phyloP scores from a whole-genome alignment of 1,140 invertebrate genomes.

The Magallana ariakensis region DNA sequence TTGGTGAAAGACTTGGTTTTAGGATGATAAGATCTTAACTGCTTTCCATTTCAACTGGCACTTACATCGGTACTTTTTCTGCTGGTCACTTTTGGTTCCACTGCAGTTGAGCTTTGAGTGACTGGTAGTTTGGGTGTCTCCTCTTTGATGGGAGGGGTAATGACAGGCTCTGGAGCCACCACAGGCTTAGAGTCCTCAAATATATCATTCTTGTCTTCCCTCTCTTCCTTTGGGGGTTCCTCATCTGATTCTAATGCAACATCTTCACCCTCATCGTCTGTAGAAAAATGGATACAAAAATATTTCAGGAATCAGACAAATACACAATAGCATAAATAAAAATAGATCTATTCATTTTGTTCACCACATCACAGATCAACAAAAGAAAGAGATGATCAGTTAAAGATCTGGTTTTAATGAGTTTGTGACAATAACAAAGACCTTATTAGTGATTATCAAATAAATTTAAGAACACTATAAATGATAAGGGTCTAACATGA shows the following conservation, averaged over 20 bases:
- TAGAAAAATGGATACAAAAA: constrained; percentile 3
- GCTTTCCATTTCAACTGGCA: background rate
- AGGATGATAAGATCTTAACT: too few species aligned
- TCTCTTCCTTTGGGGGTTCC: constrained; percentile 54
- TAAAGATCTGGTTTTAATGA: too few species aligned
- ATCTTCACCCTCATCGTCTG: constrained; percentile 64
- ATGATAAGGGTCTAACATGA: too few species aligned
- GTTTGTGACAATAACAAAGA: too few species aligned
- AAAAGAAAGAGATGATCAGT: too few species aligned
- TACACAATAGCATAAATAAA: too few species aligned
- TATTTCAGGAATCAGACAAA: too few species aligned
- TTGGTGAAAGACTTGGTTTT: too few species aligned
- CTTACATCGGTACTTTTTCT: constrained; percentile 60
- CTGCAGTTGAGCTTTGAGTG: constrained; percentile 63
- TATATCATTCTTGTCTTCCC: constrained; percentile 33
- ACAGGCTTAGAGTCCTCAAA: constrained; percentile 48
- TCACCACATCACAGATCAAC: too few species aligned
- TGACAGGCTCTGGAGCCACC: constrained; percentile 45
- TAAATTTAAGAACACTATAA: too few species aligned
- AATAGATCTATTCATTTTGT: too few species aligned
- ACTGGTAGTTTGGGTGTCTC: constrained; percentile 69
- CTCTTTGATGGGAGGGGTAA: constrained; percentile 57
- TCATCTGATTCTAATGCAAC: constrained; percentile 73
- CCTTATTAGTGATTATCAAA: too few species aligned
- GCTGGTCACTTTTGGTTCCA: constrained; percentile 58